These are phyloP conservation scores for Omphaloscelis lunosa DNA, from an alignment of 2,888 invertebrate species.

Conservation along the genomic window DNA sequence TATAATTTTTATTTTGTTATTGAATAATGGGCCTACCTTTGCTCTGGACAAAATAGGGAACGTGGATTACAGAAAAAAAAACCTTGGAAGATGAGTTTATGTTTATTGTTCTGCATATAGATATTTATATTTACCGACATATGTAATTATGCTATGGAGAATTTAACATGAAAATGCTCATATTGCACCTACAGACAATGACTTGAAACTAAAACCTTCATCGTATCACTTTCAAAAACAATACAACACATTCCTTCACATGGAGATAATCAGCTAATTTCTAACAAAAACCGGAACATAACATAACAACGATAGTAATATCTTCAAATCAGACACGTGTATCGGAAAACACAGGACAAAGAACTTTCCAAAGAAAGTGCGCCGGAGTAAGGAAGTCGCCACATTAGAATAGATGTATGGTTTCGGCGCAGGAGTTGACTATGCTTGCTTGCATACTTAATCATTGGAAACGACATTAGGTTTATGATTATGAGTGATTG, in stretches of 20 bases:
- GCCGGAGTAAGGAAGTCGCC: slow-evolving; percentile 73
- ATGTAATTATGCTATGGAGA: not conserved
- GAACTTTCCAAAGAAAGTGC: slow-evolving; percentile 77
- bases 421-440: slow-evolving; percentile 72
- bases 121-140: not conserved
- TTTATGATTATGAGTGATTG: not conserved
- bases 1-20: not conserved
- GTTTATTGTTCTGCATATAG: not conserved
- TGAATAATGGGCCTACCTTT: not conserved
- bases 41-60: not conserved
- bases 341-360: slow-evolving; percentile 54
- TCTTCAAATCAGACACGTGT: slow-evolving; percentile 58
- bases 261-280: slow-evolving; percentile 6
- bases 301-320: slow-evolving; percentile 26
- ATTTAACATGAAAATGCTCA: not conserved
- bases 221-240: slow-evolving; percentile 19
- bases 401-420: slow-evolving; percentile 76
- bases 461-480: slow-evolving; percentile 64
- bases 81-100: not conserved
- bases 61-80: not conserved
- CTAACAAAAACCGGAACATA: slow-evolving; percentile 29
- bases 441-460: slow-evolving; percentile 80
- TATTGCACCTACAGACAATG: not conserved
- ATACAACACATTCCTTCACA: slow-evolving; percentile 18
- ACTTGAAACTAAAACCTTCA: not conserved